Evolutionary conservation across 2,113 vertebrate species (phyloP).

Genomic region (Neolamprologus cancellatus): DNA sequence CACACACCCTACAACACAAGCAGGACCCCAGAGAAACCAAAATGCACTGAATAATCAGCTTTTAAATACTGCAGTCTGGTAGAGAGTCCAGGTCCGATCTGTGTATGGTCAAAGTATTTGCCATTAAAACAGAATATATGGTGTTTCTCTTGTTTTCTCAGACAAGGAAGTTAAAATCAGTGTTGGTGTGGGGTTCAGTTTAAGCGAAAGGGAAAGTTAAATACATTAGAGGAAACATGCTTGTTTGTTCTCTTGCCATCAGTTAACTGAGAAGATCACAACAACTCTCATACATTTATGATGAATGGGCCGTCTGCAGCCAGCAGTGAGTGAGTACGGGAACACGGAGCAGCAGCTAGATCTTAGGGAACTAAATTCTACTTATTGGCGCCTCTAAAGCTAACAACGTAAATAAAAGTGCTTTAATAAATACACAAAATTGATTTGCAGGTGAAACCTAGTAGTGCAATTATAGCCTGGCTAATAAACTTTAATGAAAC

Average conservation of each 20-base stretch:
- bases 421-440: background rate
- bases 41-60: background rate
- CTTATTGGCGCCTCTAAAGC: background rate
- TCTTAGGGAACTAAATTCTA: background rate
- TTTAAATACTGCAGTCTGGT: background rate
- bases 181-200: background rate
- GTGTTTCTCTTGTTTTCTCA: background rate
- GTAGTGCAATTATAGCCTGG: background rate
- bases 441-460: background rate
- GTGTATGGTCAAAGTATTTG: background rate
- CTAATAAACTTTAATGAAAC: background rate
- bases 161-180: background rate
- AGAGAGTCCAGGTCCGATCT: background rate
- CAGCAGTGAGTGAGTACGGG: background rate
- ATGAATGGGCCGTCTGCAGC: background rate
- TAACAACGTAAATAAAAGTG: background rate
- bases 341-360: background rate
- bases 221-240: background rate
- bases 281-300: background rate
- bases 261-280: background rate
- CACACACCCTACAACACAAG: background rate
- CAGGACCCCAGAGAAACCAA: background rate
- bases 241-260: background rate
- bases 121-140: background rate
- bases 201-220: background rate